Conservation (phyloP, 2,113 vertebrate species). For the Antidorcas marsupialis region DNA sequence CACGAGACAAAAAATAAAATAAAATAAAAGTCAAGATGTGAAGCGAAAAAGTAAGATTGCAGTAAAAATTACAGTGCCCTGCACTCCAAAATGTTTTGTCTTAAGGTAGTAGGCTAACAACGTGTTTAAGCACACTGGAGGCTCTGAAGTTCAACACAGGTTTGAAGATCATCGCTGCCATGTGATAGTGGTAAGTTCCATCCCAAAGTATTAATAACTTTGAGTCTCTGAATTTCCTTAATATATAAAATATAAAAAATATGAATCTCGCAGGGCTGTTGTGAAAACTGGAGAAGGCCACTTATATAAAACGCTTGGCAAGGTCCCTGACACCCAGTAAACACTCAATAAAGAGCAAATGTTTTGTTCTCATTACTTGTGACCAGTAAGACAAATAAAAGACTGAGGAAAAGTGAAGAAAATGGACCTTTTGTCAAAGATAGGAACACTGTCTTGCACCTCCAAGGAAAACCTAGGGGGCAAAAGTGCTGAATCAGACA, state of each 20-base stretch:
- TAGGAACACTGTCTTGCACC: not conserved
- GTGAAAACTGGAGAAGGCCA: not conserved
- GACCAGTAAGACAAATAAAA: conserved; percentile 10
- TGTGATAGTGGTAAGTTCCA: not conserved
- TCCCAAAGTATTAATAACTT: not conserved
- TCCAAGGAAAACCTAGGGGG: not conserved
- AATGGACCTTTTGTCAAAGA: not conserved
- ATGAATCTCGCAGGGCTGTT: not conserved
- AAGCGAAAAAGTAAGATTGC: not conserved
- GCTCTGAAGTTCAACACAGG: not conserved
- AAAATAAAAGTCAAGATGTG: not conserved
- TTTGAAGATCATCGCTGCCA: not conserved
- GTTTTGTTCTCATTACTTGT: conserved; percentile 6
- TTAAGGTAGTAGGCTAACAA: not conserved
- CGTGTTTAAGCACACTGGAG: not conserved
- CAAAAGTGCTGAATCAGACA: not conserved
- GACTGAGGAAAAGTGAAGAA: not conserved
- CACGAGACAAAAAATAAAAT: no score
- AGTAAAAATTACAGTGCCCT: not conserved
- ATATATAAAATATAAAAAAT: conserved; percentile 23
- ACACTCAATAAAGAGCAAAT: not conserved
- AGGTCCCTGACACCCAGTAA: not conserved
- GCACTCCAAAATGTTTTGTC: not conserved
- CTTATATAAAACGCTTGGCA: not conserved
- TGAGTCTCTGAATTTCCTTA: not conserved